These are phyloP conservation scores for Drosophila neutralis DNA, from an alignment of 2,888 invertebrate species.

Conservation along the genomic window DNA sequence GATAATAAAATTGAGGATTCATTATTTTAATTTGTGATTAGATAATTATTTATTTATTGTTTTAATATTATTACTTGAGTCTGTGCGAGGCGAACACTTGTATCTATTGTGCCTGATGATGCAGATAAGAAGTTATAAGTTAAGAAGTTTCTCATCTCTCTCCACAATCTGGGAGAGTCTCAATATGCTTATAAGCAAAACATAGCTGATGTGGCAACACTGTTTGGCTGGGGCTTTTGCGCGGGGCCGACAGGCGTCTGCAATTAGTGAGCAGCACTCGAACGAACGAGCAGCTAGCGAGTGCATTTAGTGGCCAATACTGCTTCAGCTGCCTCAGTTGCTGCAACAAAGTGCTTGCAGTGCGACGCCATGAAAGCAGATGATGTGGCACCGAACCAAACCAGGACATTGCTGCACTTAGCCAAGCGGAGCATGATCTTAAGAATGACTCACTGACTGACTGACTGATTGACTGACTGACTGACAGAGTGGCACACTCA, in stretches of 20 bases:
- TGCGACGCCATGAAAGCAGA: slow-evolving; percentile 42
- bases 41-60: background rate
- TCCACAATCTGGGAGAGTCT: too few species aligned
- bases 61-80: too few species aligned
- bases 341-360: slow-evolving; percentile 68
- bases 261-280: slow-evolving; percentile 69
- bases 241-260: slow-evolving; percentile 57
- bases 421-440: slow-evolving; percentile 10
- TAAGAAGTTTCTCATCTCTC: too few species aligned
- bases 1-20: background rate
- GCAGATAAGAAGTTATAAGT: too few species aligned
- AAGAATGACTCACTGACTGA: slow-evolving; percentile 22
- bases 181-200: background rate
- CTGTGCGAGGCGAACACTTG: too few species aligned
- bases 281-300: slow-evolving; percentile 39
- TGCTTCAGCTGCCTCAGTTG: slow-evolving; percentile 17
- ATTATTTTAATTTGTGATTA: background rate
- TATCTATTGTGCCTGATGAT: too few species aligned
- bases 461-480: slow-evolving; percentile 29
- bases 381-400: slow-evolving; percentile 40
- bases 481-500: slow-evolving; percentile 60
- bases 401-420: slow-evolving; percentile 43
- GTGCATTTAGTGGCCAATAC: slow-evolving; percentile 65
- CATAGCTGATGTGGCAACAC: slow-evolving; percentile 19
- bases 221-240: slow-evolving; percentile 9